These are phyloP conservation scores for Dicrostonyx torquatus DNA, from an alignment of 2,797 vertebrate genomes.

Conservation along the genomic window DNA sequence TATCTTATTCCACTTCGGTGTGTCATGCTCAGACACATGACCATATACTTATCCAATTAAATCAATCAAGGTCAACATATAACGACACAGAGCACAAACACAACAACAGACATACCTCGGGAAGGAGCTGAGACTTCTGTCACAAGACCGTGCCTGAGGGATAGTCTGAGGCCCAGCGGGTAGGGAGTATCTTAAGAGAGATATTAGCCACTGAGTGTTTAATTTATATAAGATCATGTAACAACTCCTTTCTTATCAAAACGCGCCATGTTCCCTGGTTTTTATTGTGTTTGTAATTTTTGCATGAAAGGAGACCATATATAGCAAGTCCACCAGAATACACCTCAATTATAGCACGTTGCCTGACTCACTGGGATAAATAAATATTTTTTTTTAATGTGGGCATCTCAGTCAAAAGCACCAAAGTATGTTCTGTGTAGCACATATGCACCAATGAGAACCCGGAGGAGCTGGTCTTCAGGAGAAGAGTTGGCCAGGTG, in stretches of 20 bases:
- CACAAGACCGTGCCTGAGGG: neutral
- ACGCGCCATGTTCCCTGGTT: neutral
- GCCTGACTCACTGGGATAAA: neutral
- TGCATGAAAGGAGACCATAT: neutral
- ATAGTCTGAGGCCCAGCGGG: neutral
- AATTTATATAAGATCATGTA: neutral
- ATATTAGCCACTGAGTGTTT: neutral
- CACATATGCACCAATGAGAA: neutral
- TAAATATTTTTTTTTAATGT: neutral
- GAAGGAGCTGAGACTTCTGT: neutral
- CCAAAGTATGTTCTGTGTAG: neutral
- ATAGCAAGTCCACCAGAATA: neutral
- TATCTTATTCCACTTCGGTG: neutral
- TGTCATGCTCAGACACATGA: neutral
- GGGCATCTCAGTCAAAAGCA: constrained; percentile 3
- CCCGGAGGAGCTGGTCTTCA: neutral
- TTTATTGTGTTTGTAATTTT: constrained; percentile 11
- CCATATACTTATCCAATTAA: neutral
- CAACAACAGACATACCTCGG: neutral
- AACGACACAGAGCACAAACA: neutral
- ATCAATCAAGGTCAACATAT: neutral
- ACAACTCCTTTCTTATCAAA: constrained; percentile 42
- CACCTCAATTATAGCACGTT: neutral
- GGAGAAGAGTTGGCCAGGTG: neutral
- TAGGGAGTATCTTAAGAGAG: neutral